Conservation (phyloP, 2,888 invertebrate species). For the Drosophila robusta region DNA sequence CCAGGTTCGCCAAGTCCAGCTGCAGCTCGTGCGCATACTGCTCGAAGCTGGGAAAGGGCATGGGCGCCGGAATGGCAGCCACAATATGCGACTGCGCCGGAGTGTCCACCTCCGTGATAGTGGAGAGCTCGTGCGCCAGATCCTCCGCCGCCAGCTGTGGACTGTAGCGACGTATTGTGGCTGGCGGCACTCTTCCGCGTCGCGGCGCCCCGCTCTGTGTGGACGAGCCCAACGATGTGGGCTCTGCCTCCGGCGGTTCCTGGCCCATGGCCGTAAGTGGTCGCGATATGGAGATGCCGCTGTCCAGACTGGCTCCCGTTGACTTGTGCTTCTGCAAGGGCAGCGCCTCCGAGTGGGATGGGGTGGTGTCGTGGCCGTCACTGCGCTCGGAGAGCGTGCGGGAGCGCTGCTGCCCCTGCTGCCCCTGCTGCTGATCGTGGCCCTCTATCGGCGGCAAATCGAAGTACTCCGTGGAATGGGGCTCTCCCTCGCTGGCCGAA, state of each 20-base stretch:
- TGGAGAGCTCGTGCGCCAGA: slow-evolving; percentile 88
- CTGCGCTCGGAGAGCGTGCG: slow-evolving; percentile 60
- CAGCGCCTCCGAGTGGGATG: slow-evolving; percentile 56
- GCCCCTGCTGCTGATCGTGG: neutral
- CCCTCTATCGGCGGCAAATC: slow-evolving; percentile 75
- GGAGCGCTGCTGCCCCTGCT: slow-evolving; percentile 22
- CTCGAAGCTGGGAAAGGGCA: slow-evolving; percentile 80
- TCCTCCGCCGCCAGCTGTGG: slow-evolving; percentile 83
- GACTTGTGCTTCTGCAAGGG: slow-evolving; percentile 79
- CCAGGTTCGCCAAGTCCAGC: slow-evolving; percentile 77
- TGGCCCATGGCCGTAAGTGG: slow-evolving; percentile 81
- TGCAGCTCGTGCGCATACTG: slow-evolving; percentile 86
- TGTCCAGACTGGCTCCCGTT: slow-evolving; percentile 83
- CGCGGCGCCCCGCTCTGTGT: slow-evolving; percentile 47
- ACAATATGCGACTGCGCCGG: slow-evolving; percentile 86
- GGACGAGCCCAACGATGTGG: slow-evolving; percentile 60
- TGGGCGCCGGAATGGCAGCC: slow-evolving; percentile 36
- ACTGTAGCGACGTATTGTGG: slow-evolving; percentile 82
- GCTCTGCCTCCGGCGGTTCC: slow-evolving; percentile 57
- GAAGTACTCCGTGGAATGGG: slow-evolving; percentile 84
- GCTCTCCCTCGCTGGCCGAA: slow-evolving; percentile 82
- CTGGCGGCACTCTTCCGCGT: slow-evolving; percentile 69
- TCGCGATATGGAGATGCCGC: slow-evolving; percentile 84
- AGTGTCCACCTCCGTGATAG: slow-evolving; percentile 89
- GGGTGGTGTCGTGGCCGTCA: slow-evolving; percentile 39